phyloP scores from a whole-genome alignment of 2,113 vertebrate species.

The Helogale parvula region DNA sequence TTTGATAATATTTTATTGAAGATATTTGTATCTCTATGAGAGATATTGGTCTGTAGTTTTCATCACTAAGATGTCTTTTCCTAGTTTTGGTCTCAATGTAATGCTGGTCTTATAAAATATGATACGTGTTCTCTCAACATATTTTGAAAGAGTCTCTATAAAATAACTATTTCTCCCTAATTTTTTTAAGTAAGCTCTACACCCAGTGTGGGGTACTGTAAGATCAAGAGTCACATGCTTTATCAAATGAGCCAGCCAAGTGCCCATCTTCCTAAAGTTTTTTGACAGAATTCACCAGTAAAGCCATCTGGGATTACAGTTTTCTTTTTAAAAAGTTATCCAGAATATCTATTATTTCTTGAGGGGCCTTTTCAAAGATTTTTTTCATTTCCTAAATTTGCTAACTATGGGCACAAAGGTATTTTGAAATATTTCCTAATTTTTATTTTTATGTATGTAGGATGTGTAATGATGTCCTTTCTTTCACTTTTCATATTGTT shows the following conservation, averaged over 20 bases:
- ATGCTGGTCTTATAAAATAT: not conserved
- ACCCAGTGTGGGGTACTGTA: not conserved
- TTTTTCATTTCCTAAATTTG: not conserved
- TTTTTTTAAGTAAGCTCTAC: not conserved
- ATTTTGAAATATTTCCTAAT: not conserved
- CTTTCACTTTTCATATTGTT: not conserved
- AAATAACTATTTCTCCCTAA: not conserved
- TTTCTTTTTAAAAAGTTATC: not conserved
- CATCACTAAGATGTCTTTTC: not conserved
- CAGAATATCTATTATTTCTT: not conserved
- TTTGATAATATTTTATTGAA: not conserved
- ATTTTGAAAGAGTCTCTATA: not conserved
- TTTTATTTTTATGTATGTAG: slow-evolving; percentile 14
- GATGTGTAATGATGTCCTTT: not conserved
- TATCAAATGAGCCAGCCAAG: not conserved
- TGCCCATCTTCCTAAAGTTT: not conserved
- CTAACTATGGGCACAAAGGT: not conserved
- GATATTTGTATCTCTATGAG: not conserved
- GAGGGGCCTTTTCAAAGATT: not conserved
- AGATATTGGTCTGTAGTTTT: not conserved
- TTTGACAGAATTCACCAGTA: not conserved
- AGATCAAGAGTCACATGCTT: not conserved
- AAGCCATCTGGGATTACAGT: not conserved
- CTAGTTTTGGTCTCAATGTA: not conserved
- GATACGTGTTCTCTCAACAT: not conserved